These are phyloP conservation scores for Micromys minutus DNA, from an alignment of 2,113 vertebrate species.

Conservation along the genomic window DNA sequence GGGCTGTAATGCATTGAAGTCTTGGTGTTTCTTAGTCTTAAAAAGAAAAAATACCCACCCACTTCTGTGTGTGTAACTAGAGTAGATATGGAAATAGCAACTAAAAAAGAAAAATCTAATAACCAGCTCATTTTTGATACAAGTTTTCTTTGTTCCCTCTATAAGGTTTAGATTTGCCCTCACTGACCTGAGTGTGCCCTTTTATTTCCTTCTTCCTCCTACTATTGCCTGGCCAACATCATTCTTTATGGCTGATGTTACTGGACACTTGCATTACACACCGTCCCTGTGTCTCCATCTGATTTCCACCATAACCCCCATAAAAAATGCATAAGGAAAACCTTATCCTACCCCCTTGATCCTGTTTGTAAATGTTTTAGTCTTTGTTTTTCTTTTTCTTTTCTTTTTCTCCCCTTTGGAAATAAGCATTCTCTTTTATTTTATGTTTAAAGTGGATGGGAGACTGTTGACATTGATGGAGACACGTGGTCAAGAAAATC, in stretches of 20 bases:
- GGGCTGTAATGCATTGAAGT: neutral
- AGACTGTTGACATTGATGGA: neutral
- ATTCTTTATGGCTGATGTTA: fast-evolving
- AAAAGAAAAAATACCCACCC: neutral
- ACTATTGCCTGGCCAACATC: neutral
- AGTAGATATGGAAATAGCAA: neutral
- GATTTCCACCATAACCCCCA: neutral
- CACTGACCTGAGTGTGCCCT: neutral
- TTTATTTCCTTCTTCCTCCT: neutral
- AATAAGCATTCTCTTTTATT: neutral
- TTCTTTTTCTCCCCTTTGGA: neutral
- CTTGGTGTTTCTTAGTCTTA: neutral
- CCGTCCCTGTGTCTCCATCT: fast-evolving
- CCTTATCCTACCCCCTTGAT: neutral
- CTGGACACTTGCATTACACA: neutral
- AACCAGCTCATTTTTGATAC: neutral
- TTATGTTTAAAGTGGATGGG: slow-evolving; percentile 23
- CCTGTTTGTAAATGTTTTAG: neutral
- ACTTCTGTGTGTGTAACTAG: neutral
- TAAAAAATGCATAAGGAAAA: neutral
- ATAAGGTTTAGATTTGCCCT: neutral
- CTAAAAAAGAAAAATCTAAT: neutral
- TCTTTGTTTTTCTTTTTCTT: neutral
- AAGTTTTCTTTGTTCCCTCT: neutral
- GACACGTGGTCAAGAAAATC: neutral